Evolutionary conservation across 1,140 invertebrate species (phyloP).

Genomic region (Capitella teleta): DNA sequence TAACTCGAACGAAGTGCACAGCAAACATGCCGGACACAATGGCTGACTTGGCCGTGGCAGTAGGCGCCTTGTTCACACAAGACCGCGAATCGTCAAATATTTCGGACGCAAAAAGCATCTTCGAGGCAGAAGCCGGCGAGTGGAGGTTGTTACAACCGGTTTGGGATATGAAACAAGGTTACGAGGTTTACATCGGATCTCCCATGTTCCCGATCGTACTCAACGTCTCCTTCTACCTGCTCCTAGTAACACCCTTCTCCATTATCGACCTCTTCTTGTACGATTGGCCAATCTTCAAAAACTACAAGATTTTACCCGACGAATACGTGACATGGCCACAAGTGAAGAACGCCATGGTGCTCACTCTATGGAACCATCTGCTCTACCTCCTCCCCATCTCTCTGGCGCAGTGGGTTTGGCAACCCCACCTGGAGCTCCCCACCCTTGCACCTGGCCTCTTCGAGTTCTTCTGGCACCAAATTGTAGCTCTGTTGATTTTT

Average conservation of each 20-base stretch:
- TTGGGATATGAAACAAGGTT: conserved; percentile 20
- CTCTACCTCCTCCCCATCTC: conserved; percentile 28
- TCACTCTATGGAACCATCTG: conserved; percentile 25
- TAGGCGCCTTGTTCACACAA: no score
- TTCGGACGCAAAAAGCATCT: no score
- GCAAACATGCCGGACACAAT: no score
- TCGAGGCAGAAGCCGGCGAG: background rate
- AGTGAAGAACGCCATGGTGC: conserved; percentile 19
- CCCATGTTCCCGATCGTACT: conserved; percentile 28
- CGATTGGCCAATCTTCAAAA: conserved; percentile 22
- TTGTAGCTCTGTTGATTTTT: conserved; percentile 23
- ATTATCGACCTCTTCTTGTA: conserved; percentile 21
- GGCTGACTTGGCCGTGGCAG: no score
- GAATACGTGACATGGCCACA: conserved; percentile 23
- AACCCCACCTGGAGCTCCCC: conserved; percentile 20
- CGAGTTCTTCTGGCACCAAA: conserved; percentile 20
- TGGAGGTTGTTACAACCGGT: conserved; percentile 16
- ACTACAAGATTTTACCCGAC: conserved; percentile 27
- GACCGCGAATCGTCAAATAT: no score
- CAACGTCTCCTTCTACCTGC: conserved; percentile 25
- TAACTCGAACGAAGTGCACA: no score
- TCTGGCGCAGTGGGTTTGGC: conserved; percentile 26
- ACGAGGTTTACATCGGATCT: conserved; percentile 21
- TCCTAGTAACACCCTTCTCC: conserved; percentile 22
- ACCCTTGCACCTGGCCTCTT: conserved; percentile 19